Evolutionary conservation across 92 coral and sea anemone genomes (phyloP), one percentile per base, ranked within the genome.

Genomic region (Actinernus sp.): DNA sequence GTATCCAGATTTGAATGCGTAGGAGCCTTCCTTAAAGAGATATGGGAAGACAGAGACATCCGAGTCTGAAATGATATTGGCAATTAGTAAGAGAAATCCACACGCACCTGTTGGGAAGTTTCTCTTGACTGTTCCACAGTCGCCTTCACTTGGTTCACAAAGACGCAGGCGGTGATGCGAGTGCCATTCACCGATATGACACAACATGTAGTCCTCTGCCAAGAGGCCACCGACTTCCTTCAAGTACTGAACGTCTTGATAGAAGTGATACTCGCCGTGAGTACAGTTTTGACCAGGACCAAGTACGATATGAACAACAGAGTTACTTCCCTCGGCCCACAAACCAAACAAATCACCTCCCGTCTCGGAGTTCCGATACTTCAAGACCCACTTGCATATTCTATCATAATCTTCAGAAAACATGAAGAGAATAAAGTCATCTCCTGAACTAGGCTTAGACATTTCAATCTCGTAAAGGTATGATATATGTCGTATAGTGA

Each of bases 111-210:
- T 31, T 0, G 98, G 98, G 56, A 63, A 93, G 47, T 93, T 74
- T 25, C 81, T 52, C 30, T 56, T 55, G 21, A 93, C 76, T 1
- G 98, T 89, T 1, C 76, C 50, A 7, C 68, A 63, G 57, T 93
- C 98, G 0, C 93, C 98, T 0, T 25, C 40, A 56, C 98, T 93
- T 40, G 98, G 98, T 20, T 74, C 29, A 43, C 27, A 31, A n/a
- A n/a, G n/a, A n/a, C n/a, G n/a, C n/a, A n/a, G n/a, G n/a, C n/a
- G n/a, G n/a, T n/a, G n/a, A n/a, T 89, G 98, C 2, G 98, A 93
- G 54, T 89, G 93, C 98, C 98, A 93, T 48, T 93, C 98, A 16
- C 98, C 98, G 39, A 93, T 82, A 61, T 93, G 96, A 27, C 98
- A 79, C 6, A 89, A 65, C 93, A 85, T 81, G 79, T 69, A 93